These are phyloP conservation scores for Drosophila hydei DNA, from an alignment of 1,140 invertebrate genomes.

Conservation along the genomic window DNA sequence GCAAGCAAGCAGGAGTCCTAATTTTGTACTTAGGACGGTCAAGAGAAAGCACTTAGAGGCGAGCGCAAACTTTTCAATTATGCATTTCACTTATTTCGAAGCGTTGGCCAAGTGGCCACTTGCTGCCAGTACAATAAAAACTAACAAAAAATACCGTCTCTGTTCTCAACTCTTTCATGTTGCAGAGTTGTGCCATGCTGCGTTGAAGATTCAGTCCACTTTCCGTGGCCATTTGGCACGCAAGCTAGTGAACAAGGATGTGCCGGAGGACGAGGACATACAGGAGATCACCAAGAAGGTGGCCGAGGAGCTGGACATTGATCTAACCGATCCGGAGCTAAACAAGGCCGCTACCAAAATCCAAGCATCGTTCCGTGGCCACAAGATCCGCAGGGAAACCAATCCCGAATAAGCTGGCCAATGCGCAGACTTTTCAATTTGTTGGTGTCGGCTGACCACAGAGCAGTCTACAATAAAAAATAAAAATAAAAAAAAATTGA, in stretches of 20 bases:
- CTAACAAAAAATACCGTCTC: slow-evolving; percentile 3
- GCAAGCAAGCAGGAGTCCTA: slow-evolving; percentile 17
- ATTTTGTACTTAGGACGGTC: slow-evolving; percentile 23
- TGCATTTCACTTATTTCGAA: too few species aligned
- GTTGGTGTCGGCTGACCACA: slow-evolving; percentile 49
- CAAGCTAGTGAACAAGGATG: slow-evolving; percentile 87
- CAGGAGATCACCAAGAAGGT: slow-evolving; percentile 84
- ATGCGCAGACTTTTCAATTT: slow-evolving; percentile 46
- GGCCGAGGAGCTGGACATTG: slow-evolving; percentile 90
- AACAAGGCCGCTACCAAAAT: slow-evolving; percentile 97
- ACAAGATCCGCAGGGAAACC: slow-evolving; percentile 92
- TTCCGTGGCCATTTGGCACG: slow-evolving; percentile 95
- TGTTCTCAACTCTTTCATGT: not conserved
- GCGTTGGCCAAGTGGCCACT: slow-evolving; percentile 57
- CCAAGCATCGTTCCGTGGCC: slow-evolving; percentile 95
- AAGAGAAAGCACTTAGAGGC: slow-evolving; percentile 22
- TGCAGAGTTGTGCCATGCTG: slow-evolving; percentile 93
- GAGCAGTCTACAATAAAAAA: slow-evolving; percentile 39
- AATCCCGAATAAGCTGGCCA: slow-evolving; percentile 59
- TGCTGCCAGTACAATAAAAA: slow-evolving; percentile 24
- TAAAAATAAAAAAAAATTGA: slow-evolving; percentile 17
- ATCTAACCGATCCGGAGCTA: slow-evolving; percentile 93
- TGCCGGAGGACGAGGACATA: slow-evolving; percentile 84
- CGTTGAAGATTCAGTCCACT: slow-evolving; percentile 96
- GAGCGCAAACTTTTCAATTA: slow-evolving; percentile 33